A percentile compares a stretch with the other conserved stretches of the same genome.
phyloP scores from a whole-genome alignment of 2,888 invertebrate species.

The Oxyscelio sp. region DNA sequence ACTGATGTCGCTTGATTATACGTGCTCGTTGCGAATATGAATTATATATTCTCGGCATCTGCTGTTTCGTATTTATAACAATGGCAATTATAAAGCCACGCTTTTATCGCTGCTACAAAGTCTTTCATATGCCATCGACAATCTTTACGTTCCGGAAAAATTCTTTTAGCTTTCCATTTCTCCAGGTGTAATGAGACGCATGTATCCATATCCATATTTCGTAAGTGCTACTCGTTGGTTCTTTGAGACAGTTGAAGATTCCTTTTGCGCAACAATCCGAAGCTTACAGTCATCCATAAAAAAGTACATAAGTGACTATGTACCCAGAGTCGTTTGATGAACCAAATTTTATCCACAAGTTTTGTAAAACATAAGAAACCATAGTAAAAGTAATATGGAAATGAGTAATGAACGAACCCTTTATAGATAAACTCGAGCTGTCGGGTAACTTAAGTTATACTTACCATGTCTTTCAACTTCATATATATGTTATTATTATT shows the following conservation, averaged over 20 bases:
- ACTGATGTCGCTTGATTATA: slow-evolving; percentile 4
- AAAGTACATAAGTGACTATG: slow-evolving; percentile 53
- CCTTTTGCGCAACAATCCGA: slow-evolving; percentile 26
- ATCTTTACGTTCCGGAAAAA: slow-evolving; percentile 34
- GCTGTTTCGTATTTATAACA: slow-evolving; percentile 21
- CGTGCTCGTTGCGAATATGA: not conserved
- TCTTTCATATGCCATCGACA: slow-evolving; percentile 35
- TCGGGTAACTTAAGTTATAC: slow-evolving; percentile 22
- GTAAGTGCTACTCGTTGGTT: slow-evolving; percentile 41
- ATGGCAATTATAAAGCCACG: slow-evolving; percentile 26
- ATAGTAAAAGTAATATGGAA: slow-evolving; percentile 23
- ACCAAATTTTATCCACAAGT: slow-evolving; percentile 42
- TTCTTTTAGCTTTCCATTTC: slow-evolving; percentile 43
- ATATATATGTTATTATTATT: slow-evolving; percentile 19
- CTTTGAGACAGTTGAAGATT: slow-evolving; percentile 55
- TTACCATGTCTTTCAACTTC: slow-evolving; percentile 27
- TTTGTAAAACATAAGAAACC: slow-evolving; percentile 35
- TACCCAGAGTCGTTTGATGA: slow-evolving; percentile 56
- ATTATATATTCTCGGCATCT: not conserved
- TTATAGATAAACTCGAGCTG: slow-evolving; percentile 5
- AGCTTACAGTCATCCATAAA: slow-evolving; percentile 53
- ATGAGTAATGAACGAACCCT: slow-evolving; percentile 1
- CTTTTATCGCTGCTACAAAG: slow-evolving; percentile 33
- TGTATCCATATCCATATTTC: slow-evolving; percentile 46
- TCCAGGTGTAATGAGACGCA: slow-evolving; percentile 38